These are phyloP conservation scores for Cynocephalus volans DNA, from an alignment of 2,113 vertebrate genomes.

Conservation along the genomic window DNA sequence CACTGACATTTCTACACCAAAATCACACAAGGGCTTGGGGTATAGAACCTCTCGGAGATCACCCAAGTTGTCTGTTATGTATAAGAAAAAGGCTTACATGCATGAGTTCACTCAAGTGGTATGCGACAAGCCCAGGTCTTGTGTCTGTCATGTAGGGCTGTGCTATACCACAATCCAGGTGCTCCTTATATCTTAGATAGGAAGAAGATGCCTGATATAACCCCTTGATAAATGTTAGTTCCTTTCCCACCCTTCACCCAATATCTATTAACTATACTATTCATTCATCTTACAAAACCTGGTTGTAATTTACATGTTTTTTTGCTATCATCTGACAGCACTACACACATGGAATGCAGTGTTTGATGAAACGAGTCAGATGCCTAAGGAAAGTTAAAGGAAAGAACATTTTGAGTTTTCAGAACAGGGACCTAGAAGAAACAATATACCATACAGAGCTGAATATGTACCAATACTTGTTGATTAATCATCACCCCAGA, in stretches of 20 bases:
- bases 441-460: neutral
- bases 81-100: neutral
- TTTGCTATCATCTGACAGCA: neutral
- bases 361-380: neutral
- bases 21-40: neutral
- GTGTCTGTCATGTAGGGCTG: neutral
- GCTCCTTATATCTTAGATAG: neutral
- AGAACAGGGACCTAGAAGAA: neutral
- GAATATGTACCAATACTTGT: neutral
- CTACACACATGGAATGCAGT: accelerated
- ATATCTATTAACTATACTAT: neutral
- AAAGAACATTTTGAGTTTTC: neutral
- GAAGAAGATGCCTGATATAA: neutral
- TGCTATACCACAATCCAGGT: neutral
- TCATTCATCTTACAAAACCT: neutral
- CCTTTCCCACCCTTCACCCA: neutral
- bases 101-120: neutral
- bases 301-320: neutral
- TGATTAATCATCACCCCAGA: slow-evolving; percentile 53
- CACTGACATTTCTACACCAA: neutral
- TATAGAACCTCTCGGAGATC: neutral
- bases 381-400: neutral
- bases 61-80: neutral
- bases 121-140: neutral
- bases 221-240: neutral